phyloP scores from a whole-genome alignment of 2,113 vertebrate species.

The Pica pica region DNA sequence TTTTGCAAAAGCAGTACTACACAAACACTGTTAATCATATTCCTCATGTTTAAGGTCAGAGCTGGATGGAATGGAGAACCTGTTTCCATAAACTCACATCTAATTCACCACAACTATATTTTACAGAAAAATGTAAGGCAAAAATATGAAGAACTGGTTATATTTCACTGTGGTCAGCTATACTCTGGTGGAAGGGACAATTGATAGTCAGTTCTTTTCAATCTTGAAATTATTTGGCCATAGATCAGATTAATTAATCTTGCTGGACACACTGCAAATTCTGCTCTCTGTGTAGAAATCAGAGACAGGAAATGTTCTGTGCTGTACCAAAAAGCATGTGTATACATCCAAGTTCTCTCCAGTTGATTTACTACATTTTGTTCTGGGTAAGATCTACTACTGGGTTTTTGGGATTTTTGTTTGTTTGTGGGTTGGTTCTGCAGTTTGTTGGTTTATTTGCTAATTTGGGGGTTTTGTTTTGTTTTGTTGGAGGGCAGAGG shows the following conservation, averaged over 20 bases:
- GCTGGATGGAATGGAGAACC: neutral
- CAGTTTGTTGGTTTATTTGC: neutral
- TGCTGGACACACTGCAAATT: neutral
- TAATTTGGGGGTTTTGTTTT: neutral
- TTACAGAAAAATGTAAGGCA: neutral
- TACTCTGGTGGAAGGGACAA: neutral
- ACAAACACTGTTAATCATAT: neutral
- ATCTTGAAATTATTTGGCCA: neutral
- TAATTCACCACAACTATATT: neutral
- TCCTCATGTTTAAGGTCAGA: constrained; percentile 3
- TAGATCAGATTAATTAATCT: neutral
- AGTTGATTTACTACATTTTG: neutral
- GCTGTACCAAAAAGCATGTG: neutral
- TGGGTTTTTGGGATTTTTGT: neutral
- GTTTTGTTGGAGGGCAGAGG: neutral
- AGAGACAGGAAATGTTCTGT: neutral
- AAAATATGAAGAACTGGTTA: neutral
- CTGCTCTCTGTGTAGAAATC: neutral
- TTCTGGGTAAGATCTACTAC: neutral
- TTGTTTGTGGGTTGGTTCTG: neutral
- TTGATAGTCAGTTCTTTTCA: neutral
- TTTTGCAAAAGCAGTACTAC: neutral
- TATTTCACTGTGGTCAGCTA: neutral
- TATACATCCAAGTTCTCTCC: neutral
- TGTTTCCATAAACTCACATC: neutral